Base-by-base conservation (phyloP, 2,888 invertebrate species). In the Ochlodes sylvanus region DNA sequence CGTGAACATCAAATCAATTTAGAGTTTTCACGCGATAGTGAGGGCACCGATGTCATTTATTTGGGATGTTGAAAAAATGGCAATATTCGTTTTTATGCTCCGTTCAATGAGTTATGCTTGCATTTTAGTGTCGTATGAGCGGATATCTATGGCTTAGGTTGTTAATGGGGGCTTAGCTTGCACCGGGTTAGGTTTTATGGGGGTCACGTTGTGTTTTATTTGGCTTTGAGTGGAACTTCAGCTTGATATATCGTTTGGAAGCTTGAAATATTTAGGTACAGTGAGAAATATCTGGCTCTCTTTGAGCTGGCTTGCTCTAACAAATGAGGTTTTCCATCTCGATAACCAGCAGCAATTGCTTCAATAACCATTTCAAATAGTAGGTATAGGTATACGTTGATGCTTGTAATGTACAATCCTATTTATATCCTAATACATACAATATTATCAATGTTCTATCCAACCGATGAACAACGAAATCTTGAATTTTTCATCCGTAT, bases 41-140 rank as follows among this genome's bases (percentile, higher is more conserved):
- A 62, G 21, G 61, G 50, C 5, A 34, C 41, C 50, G 50, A 57
- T 68, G 68, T 68, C 68, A 68, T 68, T 68, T 68, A 68, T 68
- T 63, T 68, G 68, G 68, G 68, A 68, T 63, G 68, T 58, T 63
- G 62, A 63, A 68, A 63, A 68, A 68, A 68, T 68, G 63, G 63
- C 68, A 63, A 68, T 68, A 68, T 63, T 63, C 68, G 63, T 68
- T 68, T 68, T 68, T 68, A 68, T 68, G 50, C 63, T 32, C 56
- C 62, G n/a, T 60, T 47, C 62, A 62, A 68, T 68, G 68, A 68
- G 68, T 68, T 68, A 68, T 63, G 62, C 56, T 68, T 68, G 62
- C 62, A 68, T 68, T 68, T 68, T 68, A 68, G 68, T 58, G 61
- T 63, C 61, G 67, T 67, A 67, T 61, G 67, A 67, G 55, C 44